Conservation (phyloP, 2,113 vertebrate species). For the Mastomys coucha region DNA sequence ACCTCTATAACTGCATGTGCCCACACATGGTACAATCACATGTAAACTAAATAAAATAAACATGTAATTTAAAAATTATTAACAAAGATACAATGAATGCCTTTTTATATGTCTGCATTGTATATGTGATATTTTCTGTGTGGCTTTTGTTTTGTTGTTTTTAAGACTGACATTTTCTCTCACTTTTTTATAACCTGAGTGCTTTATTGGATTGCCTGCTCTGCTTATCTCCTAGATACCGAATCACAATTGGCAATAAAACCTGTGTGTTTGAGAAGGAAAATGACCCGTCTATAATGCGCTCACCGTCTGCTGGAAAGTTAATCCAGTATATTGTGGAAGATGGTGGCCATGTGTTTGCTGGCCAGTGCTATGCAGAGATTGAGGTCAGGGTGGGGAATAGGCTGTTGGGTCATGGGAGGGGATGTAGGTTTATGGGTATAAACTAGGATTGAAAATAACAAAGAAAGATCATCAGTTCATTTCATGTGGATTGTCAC, state of each 20-base stretch:
- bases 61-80: not conserved
- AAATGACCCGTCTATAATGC: conserved; percentile 96
- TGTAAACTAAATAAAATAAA: not conserved
- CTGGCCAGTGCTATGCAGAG: conserved; percentile 97
- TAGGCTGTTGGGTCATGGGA: not conserved
- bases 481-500: conserved; percentile 37
- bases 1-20: not conserved
- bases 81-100: not conserved
- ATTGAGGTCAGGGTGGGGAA: conserved; percentile 92
- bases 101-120: not conserved
- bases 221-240: conserved; percentile 89
- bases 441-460: conserved; percentile 33
- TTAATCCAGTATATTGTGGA: conserved; percentile 98
- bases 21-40: not conserved
- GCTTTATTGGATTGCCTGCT: conserved; percentile 51
- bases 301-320: conserved; percentile 97
- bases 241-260: conserved; percentile 99
- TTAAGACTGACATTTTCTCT: conserved; percentile 12
- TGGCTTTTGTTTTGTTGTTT: not conserved
- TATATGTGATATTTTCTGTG: conserved; percentile 14
- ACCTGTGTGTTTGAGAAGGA: conserved; percentile 99
- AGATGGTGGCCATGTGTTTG: conserved; percentile 97
- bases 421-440: not conserved
- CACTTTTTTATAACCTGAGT: conserved; percentile 23
- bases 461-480: conserved; percentile 46